These are phyloP conservation scores for Antennarius maculatus DNA, from an alignment of 2,797 vertebrate species.

Conservation along the genomic window DNA sequence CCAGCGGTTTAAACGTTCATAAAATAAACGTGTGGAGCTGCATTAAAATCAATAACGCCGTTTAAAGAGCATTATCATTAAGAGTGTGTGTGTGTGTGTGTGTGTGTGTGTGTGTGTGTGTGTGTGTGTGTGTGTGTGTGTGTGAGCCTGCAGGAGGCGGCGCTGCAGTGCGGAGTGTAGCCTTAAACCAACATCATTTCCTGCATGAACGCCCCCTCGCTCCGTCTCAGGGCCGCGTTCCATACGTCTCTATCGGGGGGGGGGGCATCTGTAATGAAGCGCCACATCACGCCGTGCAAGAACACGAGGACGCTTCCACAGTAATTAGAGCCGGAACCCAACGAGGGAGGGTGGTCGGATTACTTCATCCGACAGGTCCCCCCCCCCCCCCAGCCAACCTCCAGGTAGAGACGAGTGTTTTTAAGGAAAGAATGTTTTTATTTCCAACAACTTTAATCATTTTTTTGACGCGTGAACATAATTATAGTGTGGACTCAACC, in stretches of 20 bases:
- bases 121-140: too few species aligned
- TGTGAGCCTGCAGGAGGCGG: slow-evolving; percentile 35
- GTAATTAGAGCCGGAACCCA: not conserved
- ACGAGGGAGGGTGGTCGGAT: too few species aligned
- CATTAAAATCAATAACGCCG: slow-evolving; percentile 81
- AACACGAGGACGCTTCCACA: too few species aligned
- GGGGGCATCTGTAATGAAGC: slow-evolving; percentile 10
- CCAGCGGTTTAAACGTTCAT: slow-evolving; percentile 78
- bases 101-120: too few species aligned
- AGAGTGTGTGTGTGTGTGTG: slow-evolving; percentile 14
- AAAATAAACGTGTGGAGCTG: slow-evolving; percentile 75
- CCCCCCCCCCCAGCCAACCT: too few species aligned
- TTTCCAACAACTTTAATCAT: too few species aligned
- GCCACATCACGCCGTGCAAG: too few species aligned
- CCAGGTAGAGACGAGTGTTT: too few species aligned
- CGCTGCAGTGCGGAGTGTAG: slow-evolving; percentile 41
- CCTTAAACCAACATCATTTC: slow-evolving; percentile 81
- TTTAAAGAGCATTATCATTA: slow-evolving; percentile 81
- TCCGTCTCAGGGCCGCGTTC: slow-evolving; percentile 13
- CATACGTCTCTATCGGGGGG: slow-evolving; percentile 26
- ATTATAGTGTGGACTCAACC: not conserved
- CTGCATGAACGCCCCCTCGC: slow-evolving; percentile 67
- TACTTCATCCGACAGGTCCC: too few species aligned
- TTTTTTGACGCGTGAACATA: too few species aligned
- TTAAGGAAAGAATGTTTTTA: too few species aligned